Evolutionary conservation across 2,113 vertebrate species (phyloP).

Genomic region (Stegostoma tigrinum): DNA sequence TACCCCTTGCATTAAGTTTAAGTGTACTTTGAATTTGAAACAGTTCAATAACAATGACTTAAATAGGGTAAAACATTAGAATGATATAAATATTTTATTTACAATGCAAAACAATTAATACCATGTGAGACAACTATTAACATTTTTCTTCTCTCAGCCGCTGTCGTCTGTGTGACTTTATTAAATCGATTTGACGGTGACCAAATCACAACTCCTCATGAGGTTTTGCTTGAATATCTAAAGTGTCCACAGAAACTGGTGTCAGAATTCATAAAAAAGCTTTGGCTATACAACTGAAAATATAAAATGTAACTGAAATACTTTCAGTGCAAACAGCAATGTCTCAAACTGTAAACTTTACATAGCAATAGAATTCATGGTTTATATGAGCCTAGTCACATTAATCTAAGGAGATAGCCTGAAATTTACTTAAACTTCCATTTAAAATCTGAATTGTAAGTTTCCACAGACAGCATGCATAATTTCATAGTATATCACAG

Average conservation of each 20-base stretch:
- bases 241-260: slow-evolving; percentile 68
- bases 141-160: slow-evolving; percentile 54
- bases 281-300: slow-evolving; percentile 46
- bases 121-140: background rate
- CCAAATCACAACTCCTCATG: slow-evolving; percentile 68
- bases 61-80: background rate
- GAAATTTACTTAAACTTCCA: background rate
- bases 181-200: slow-evolving; percentile 73
- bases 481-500: background rate
- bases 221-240: slow-evolving; percentile 70
- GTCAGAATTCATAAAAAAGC: slow-evolving; percentile 69
- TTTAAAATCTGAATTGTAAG: background rate
- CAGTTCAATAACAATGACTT: background rate
- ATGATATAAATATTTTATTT: background rate
- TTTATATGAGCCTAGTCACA: background rate
- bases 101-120: slow-evolving; percentile 4
- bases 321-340: background rate
- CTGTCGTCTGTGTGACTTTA: slow-evolving; percentile 71
- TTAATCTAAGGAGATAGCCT: background rate
- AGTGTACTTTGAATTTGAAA: background rate
- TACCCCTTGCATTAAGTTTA: background rate
- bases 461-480: background rate
- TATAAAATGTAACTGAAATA: slow-evolving; percentile 40
- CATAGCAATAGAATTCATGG: background rate
- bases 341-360: background rate